Base-by-base conservation (phyloP, 2,113 vertebrate species). In the Lepisosteus osseus region DNA sequence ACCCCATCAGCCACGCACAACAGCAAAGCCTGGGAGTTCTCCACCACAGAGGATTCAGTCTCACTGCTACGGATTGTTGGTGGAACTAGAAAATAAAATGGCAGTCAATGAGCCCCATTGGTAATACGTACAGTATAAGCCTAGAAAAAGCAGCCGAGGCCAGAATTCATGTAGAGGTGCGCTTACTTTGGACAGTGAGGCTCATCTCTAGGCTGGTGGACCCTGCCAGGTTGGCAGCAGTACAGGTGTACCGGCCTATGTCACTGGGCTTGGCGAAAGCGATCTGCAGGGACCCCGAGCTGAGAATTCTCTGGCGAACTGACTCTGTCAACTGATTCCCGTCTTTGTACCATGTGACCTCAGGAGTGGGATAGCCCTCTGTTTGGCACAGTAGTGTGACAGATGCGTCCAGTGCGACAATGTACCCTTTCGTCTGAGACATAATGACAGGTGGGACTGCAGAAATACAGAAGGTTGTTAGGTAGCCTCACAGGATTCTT, bases 401-500 rank as follows among this genome's bases (percentile, higher is more conserved):
- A n/a, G 97, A 91, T 11, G 93, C 92, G 82, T 98, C 96, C 80
- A 95, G 74, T 0, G 86, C 74, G 55, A 85, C 86, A 2, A 89
- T 40, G 0, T 96, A 91, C 11, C 86, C 86, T 69, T 85, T 83
- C 1, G 72, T 71, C 3, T 88, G 89, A 56, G 93, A 77, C 69
- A 62, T 90, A 80, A 98, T 95, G 71, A 83, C 77, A 54, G 97
- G 97, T 77, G 96, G 95, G 11, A 98, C 97, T 99, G 79, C 40
- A 71, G 76, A 70, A 83, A 78, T 71, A 76, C n/a, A 4, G 17
- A 61, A 65, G 40, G 47, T 2, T 45, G 61, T n/a, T n/a, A 43
- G 63, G 63, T 44, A 13, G 29, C 3, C 15, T 29, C 29, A 29
- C 1, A 29, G 29, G 29, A 29, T 29, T 29, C 29, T 29, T 29